These are phyloP conservation scores for Bambusicola thoracicus DNA, from an alignment of 2,113 vertebrate species.

Conservation along the genomic window DNA sequence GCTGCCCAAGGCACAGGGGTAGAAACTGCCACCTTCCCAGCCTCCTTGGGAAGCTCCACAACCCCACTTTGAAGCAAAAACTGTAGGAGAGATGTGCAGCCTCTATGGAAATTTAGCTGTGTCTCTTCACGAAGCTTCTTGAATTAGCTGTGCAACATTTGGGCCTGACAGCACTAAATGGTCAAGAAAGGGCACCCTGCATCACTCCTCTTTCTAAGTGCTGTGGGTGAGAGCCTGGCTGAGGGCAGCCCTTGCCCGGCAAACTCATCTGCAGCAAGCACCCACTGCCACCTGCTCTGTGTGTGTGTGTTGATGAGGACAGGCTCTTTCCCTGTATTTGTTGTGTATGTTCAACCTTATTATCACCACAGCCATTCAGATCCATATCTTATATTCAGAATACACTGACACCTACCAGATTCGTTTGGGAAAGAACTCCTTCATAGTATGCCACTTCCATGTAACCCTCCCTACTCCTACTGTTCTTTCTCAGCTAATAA, in stretches of 20 bases:
- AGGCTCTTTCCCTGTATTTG: neutral
- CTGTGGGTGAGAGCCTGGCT: neutral
- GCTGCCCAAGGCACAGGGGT: neutral
- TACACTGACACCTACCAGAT: neutral
- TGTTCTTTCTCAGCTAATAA: neutral
- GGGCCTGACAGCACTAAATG: neutral
- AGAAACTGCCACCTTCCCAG: neutral
- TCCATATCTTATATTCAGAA: neutral
- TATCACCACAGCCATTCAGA: neutral
- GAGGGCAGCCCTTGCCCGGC: neutral
- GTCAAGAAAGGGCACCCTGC: neutral
- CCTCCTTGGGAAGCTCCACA: neutral
- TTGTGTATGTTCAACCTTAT: neutral
- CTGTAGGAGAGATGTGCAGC: neutral
- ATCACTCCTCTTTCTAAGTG: neutral
- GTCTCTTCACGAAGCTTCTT: neutral
- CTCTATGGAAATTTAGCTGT: neutral
- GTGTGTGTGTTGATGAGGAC: neutral
- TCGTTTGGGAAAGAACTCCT: neutral
- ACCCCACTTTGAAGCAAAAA: neutral
- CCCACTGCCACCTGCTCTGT: neutral
- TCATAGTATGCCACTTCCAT: neutral
- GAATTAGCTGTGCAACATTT: neutral
- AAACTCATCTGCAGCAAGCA: neutral
- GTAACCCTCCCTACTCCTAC: neutral